A percentile compares a stretch with the other conserved stretches of the same genome.
Conservation (phyloP, 35 echinoderm and acorn worm species). For the Patiria miniata region DNA sequence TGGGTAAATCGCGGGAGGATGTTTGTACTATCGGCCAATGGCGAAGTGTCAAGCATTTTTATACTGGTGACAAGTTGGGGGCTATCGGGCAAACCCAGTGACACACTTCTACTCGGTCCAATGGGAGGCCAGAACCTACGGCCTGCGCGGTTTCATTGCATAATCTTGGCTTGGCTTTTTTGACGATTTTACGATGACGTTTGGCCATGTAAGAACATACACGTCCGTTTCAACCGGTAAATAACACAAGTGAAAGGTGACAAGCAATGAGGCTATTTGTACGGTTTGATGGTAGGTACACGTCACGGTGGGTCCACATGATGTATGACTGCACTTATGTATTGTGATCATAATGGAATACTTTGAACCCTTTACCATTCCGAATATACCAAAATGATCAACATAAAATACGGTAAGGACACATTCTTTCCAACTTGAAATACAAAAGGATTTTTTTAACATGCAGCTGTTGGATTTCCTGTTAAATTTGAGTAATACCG, state of each 20-base stretch:
- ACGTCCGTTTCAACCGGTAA: neutral
- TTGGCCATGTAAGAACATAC: neutral
- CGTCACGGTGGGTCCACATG: too few relatives aligned
- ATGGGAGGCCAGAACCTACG: neutral
- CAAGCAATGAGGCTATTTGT: neutral
- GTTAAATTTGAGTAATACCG: too few relatives aligned
- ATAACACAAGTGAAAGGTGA: slow-evolving; percentile 12
- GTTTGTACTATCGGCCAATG: neutral
- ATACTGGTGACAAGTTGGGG: neutral
- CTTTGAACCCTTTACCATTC: too few relatives aligned
- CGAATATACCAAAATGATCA: too few relatives aligned
- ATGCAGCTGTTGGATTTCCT: too few relatives aligned
- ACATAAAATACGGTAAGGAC: too few relatives aligned
- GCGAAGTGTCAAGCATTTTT: neutral
- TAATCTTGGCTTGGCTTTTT: neutral
- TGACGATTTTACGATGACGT: slow-evolving; percentile 16
- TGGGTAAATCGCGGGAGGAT: neutral
- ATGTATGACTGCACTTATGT: too few relatives aligned
- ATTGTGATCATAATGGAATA: too few relatives aligned
- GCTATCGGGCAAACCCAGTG: neutral
- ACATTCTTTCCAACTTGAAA: too few relatives aligned
- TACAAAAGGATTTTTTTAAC: too few relatives aligned
- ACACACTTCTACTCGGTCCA: neutral
- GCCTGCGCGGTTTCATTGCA: neutral
- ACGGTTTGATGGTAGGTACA: too few relatives aligned